Conservation (phyloP, 1,140 invertebrate species). For the Rhizoglyphus robini region DNA sequence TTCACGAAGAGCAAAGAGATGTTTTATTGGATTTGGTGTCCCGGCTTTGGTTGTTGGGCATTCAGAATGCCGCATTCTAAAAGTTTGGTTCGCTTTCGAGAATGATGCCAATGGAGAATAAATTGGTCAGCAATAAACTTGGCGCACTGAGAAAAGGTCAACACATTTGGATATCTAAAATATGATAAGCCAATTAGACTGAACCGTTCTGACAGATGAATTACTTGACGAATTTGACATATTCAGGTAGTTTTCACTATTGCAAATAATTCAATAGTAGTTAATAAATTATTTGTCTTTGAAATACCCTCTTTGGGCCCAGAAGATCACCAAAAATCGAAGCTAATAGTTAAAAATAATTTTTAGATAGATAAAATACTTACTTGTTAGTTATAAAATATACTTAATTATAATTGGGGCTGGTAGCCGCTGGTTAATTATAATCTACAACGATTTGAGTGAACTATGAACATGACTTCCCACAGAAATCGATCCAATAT, state of each 20-base stretch:
- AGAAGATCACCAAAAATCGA: slow-evolving; percentile 56
- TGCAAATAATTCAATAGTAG: slow-evolving; percentile 90
- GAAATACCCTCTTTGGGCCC: slow-evolving; percentile 91
- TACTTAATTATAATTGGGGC: slow-evolving; percentile 98
- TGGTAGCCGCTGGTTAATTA: slow-evolving; percentile 95
- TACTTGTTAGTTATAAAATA: slow-evolving; percentile 62
- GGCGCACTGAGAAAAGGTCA: slow-evolving; percentile 83
- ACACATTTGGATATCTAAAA: slow-evolving; percentile 76
- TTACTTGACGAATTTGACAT: slow-evolving; percentile 81
- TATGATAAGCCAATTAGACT: background rate
- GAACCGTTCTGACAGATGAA: slow-evolving; percentile 20
- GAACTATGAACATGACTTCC: slow-evolving; percentile 1
- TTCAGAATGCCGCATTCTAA: too few relatives aligned
- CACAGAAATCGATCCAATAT: slow-evolving; percentile 13
- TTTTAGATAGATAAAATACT: slow-evolving; percentile 34
- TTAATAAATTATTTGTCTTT: slow-evolving; percentile 88
- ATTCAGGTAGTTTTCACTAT: slow-evolving; percentile 97
- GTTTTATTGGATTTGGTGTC: too few relatives aligned
- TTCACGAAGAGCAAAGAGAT: too few relatives aligned
- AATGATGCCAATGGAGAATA: slow-evolving; percentile 94
- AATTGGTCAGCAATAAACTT: slow-evolving; percentile 99
- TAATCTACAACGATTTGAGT: too few relatives aligned
- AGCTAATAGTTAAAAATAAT: slow-evolving; percentile 22
- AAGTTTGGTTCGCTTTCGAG: slow-evolving; percentile 58
- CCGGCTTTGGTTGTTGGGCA: background rate